Evolutionary conservation across 2,797 vertebrate species (phyloP).

Genomic region (Lepus townsendii): DNA sequence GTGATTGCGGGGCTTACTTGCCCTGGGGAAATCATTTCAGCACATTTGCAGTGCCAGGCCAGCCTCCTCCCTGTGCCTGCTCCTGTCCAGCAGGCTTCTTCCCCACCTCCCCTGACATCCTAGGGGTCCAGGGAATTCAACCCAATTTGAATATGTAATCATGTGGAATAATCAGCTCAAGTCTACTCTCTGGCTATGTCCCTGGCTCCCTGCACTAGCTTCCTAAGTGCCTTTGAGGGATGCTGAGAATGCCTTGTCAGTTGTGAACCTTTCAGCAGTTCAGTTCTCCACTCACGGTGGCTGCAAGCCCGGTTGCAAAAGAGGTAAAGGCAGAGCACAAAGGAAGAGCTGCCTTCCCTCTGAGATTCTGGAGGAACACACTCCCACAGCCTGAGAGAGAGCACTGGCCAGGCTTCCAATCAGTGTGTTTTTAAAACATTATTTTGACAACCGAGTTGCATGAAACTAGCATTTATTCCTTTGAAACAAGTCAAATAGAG

Average conservation of each 20-base stretch:
- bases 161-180: background rate
- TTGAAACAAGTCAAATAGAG: conserved; percentile 60
- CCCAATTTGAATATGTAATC: conserved; percentile 46
- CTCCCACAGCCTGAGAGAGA: background rate
- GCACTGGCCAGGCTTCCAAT: background rate
- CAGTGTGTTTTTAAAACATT: conserved; percentile 62
- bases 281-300: background rate
- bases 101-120: background rate
- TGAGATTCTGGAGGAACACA: background rate
- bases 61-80: background rate
- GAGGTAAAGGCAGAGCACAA: background rate
- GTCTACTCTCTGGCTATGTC: background rate
- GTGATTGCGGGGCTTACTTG: background rate
- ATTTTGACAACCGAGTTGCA: conserved; percentile 55
- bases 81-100: background rate
- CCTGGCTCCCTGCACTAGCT: background rate
- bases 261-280: conserved; percentile 39
- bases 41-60: conserved; percentile 34
- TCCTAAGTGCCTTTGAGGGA: conserved; percentile 48
- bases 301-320: conserved; percentile 21
- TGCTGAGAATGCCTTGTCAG: background rate
- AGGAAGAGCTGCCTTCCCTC: conserved; percentile 28
- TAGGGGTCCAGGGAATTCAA: conserved; percentile 30
- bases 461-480: conserved; percentile 69
- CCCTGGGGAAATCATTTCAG: background rate